phyloP scores from a whole-genome alignment of 2,113 vertebrate genomes.

The Zosterops borbonicus region DNA sequence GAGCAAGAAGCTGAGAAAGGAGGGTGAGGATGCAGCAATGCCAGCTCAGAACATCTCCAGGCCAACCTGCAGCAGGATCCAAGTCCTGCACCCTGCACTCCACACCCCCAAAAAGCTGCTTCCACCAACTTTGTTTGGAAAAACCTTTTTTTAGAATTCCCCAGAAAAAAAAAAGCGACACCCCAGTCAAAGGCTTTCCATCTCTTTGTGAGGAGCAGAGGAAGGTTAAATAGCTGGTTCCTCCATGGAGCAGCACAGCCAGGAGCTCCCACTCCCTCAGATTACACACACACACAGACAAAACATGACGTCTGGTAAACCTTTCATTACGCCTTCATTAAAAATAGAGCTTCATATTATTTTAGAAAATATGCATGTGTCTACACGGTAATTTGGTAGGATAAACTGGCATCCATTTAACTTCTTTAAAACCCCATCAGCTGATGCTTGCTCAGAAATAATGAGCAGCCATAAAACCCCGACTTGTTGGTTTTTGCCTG shows the following conservation, averaged over 20 bases:
- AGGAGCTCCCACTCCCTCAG: not conserved
- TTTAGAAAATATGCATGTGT: constrained; percentile 36
- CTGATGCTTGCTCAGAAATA: constrained; percentile 53
- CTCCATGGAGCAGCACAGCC: not conserved
- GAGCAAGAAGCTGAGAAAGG: not conserved
- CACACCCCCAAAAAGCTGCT: not conserved
- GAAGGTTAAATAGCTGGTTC: not conserved
- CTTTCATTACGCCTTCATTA: constrained; percentile 53
- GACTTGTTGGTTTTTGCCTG: not conserved
- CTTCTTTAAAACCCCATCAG: constrained; percentile 8
- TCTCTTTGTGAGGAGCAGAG: not conserved
- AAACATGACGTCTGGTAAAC: not conserved
- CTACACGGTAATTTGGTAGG: not conserved
- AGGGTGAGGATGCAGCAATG: fast-evolving
- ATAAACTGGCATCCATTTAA: not conserved
- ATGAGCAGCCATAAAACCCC: constrained; percentile 15
- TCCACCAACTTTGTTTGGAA: not conserved
- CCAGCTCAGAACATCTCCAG: not conserved
- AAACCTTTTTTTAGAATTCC: not conserved
- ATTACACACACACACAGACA: constrained; percentile 4
- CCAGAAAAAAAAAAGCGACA: not conserved
- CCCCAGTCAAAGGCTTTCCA: not conserved
- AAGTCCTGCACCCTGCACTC: not conserved
- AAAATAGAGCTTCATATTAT: constrained; percentile 27
- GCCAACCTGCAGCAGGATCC: not conserved